Evolutionary conservation across 2,888 invertebrate genomes (phyloP).

Genomic region (Cerceris ruficornis): DNA sequence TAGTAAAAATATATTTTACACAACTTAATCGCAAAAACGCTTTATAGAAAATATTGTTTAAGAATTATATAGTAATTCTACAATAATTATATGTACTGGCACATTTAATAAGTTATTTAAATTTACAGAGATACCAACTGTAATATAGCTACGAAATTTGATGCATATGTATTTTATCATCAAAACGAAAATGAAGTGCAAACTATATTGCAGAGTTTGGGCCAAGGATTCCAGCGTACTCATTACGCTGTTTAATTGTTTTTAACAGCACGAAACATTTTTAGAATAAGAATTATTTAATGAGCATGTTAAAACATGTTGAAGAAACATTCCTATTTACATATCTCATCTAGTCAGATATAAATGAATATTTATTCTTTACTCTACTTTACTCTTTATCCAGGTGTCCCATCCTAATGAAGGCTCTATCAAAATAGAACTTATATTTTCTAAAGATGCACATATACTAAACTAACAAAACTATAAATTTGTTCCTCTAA

Average conservation of each 20-base stretch:
- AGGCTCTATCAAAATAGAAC: neutral
- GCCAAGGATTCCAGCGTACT: constrained; percentile 83
- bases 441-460: neutral
- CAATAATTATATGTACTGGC: neutral
- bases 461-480: too few relatives aligned
- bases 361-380: constrained; percentile 15
- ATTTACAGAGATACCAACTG: constrained; percentile 82
- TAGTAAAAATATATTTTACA: neutral
- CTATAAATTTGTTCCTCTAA: neutral
- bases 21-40: constrained; percentile 14
- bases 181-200: constrained; percentile 80
- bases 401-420: neutral
- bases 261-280: neutral
- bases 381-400: neutral
- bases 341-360: constrained; percentile 27
- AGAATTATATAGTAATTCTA: neutral
- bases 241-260: constrained; percentile 82
- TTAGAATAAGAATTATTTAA: neutral
- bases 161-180: constrained; percentile 82
- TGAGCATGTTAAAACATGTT: neutral
- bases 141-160: constrained; percentile 81
- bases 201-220: constrained; percentile 82
- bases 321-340: constrained; percentile 9
- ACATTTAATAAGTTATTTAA: too few relatives aligned
- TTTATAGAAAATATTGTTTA: constrained; percentile 4